Evolutionary conservation across 2,797 vertebrate species (phyloP).

Genomic region (Valencia hispanica): DNA sequence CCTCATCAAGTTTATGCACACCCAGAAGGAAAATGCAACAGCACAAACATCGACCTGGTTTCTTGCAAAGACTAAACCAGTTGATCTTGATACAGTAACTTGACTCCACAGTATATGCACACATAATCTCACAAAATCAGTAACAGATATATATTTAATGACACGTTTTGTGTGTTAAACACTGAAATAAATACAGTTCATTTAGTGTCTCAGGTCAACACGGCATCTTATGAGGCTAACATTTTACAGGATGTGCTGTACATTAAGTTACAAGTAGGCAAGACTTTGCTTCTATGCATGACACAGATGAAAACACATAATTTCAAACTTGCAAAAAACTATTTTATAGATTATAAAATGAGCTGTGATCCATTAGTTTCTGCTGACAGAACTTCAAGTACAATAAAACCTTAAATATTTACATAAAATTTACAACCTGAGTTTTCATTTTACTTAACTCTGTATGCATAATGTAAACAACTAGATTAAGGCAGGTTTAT

Average conservation of each 20-base stretch:
- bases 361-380: neutral
- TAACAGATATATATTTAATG: constrained; percentile 22
- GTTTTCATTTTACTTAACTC: constrained; percentile 20
- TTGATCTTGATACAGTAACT: constrained; percentile 8
- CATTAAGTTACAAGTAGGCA: constrained; percentile 13
- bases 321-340: constrained; percentile 17
- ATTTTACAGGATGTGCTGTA: neutral
- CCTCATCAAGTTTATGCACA: constrained; percentile 4
- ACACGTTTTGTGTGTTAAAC: constrained; percentile 24
- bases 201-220: constrained; percentile 54
- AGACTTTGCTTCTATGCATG: constrained; percentile 10
- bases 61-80: neutral
- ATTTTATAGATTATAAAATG: constrained; percentile 10
- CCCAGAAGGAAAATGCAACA: constrained; percentile 11
- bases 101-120: constrained; percentile 34
- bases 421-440: constrained; percentile 43
- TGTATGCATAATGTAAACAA: constrained; percentile 12
- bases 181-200: constrained; percentile 54
- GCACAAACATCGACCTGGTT: constrained; percentile 24
- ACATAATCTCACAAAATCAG: constrained; percentile 30
- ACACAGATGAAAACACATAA: constrained; percentile 8
- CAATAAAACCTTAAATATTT: constrained; percentile 9
- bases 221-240: neutral
- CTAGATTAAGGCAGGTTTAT: neutral
- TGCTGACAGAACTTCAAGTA: constrained; percentile 44